Evolutionary conservation across 2,888 invertebrate genomes (phyloP), one percentile per base, ranked within the genome.

Genomic region (Dioctria rufipes): DNA sequence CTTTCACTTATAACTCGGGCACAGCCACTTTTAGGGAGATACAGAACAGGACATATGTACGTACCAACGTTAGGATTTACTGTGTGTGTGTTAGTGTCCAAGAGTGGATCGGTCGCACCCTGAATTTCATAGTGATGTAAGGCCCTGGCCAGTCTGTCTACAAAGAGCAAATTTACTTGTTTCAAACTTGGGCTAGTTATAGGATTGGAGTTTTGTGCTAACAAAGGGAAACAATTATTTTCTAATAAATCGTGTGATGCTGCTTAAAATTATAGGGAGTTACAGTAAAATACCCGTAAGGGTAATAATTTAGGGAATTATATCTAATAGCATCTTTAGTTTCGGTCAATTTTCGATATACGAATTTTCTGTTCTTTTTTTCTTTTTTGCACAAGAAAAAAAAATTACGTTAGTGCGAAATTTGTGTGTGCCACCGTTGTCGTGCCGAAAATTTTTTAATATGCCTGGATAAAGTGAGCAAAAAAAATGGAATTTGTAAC

Each of bases 51-150:
- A 37, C 25, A 25, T 25, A 25, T 25, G 25, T 25, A 25, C 25
- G 25, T 25, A 25, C 25, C 25, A 25, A 25, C 25, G 25, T 1
- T 25, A 25, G 25, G 25, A 25, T 25, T 25, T 25, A 1, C 25
- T 49, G 37, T 11, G 8, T 9, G 3, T 75, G 80, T 82, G 69
- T 80, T 60, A 9, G 77, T 77, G 73, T 25, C 61, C 49, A 37
- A 61, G 25, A 25, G 80, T 80, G 69, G 61, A 67, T 75, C 78
- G 86, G 86, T 86, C 84, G 86, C 87, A 87, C 88, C 88, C 88
- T 85, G 87, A 88, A 85, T 86, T 86, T 85, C 85, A 85, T 87
- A 86, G 87, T 87, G 87, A 87, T 88, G 87, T 86, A 87, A 88
- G 25, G 86, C 86, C 85, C 86, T 85, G 86, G 87, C 86, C 87